A percentile compares a stretch with the other conserved stretches of the same genome.
Evolutionary conservation across 2,113 vertebrate genomes (phyloP).

Genomic region (Xerus inauris): DNA sequence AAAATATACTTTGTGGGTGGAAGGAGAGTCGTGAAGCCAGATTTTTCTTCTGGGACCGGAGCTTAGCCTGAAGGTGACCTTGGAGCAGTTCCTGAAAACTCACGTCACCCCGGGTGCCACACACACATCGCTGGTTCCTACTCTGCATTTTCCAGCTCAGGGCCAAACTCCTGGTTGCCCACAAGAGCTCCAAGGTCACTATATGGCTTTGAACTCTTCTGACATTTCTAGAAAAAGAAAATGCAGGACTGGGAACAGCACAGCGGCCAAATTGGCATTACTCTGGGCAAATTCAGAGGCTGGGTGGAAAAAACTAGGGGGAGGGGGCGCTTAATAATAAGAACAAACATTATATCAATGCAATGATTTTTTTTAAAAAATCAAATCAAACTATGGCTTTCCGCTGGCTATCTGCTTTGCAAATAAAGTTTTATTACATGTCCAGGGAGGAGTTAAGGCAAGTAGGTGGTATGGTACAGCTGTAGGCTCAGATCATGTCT

Average conservation of each 20-base stretch:
- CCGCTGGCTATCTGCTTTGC: not conserved
- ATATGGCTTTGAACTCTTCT: not conserved
- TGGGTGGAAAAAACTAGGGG: not conserved
- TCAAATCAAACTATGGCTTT: not conserved
- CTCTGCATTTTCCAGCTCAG: not conserved
- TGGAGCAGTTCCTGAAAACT: not conserved
- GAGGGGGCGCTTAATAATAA: not conserved
- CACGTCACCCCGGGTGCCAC: not conserved
- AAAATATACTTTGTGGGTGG: not conserved
- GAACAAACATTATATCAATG: not conserved
- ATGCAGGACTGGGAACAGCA: not conserved
- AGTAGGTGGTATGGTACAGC: not conserved
- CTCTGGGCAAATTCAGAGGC: not conserved
- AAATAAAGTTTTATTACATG: not conserved
- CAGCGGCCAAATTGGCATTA: not conserved
- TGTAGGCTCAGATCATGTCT: too few relatives aligned
- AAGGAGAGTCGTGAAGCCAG: not conserved
- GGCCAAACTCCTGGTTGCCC: not conserved
- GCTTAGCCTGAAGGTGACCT: conserved; percentile 49
- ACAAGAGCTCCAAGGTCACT: not conserved
- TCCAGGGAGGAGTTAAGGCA: not conserved
- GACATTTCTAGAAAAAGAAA: not conserved
- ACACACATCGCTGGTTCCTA: fast-evolving
- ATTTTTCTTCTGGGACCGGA: not conserved
- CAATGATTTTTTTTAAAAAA: not conserved